Evolutionary conservation across 2,888 invertebrate genomes (phyloP), one percentile per base, ranked within the genome.

Genomic region (Phaonia tiefii): DNA sequence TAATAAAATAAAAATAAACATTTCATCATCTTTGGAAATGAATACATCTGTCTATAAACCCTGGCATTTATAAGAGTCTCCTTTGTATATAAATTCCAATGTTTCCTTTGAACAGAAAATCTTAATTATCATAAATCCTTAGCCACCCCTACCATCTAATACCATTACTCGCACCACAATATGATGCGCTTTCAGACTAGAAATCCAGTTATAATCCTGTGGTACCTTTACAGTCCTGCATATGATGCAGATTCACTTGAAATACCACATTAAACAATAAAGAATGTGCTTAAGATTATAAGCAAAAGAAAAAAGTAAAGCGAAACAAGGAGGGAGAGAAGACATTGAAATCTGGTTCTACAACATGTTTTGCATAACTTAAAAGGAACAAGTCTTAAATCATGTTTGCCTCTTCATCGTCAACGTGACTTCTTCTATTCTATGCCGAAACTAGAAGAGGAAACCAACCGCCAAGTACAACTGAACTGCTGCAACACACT

Each of bases 311-410:
- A 5, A 31, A 31, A 5, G 31, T 31, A 8, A 31, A 31, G 31
- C 31, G 31, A 8, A 31, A 31, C 31, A 31, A 31, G 42, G 22
- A 51, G 31, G 44, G 49, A 17, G 42, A 37, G 46, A 67, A 46
- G 31, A 20, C 51, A 75, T 60, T n/a, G 22, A 78, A 81, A 81
- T 81, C 81, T 81, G 78, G 81, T 81, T 81, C 75, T 78, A 81
- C 81, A 81, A 81, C 81, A 81, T 81, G 78, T 78, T 81, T 81
- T 81, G 81, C 81, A 81, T 81, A 81, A 81, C 81, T 81, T 78
- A 78, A 78, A 81, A 81, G 75, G 78, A 81, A 78, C 81, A 78
- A 78, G 81, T 81, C 78, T 78, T 81, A 81, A 81, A 81, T 81
- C 81, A 81, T 81, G 81, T 81, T 81, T 72, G 67, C 75, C 65